Evolutionary conservation across 2,888 invertebrate genomes (phyloP).

Genomic region (Syrista parreyssii): DNA sequence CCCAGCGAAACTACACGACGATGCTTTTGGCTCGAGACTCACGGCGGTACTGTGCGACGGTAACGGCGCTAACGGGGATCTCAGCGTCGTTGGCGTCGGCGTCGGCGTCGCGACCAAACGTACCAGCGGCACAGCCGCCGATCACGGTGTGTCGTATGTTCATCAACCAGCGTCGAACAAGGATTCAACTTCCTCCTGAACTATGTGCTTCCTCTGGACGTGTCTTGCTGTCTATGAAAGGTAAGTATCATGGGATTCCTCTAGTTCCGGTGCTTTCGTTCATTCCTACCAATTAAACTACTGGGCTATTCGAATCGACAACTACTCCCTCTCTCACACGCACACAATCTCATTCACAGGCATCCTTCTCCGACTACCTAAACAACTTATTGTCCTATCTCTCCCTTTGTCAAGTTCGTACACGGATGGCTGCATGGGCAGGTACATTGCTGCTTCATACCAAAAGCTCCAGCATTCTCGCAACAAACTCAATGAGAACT

Average conservation of each 20-base stretch:
- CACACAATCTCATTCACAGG: not conserved
- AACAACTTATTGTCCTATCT: not conserved
- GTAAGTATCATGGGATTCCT: not conserved
- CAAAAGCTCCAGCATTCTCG: not conserved
- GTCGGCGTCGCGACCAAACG: slow-evolving; percentile 4
- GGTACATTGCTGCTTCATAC: not conserved
- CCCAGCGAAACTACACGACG: slow-evolving; percentile 12
- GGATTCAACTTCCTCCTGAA: not conserved
- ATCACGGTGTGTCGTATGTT: not conserved
- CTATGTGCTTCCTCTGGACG: not conserved
- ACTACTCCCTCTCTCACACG: not conserved
- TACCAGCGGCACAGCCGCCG: not conserved
- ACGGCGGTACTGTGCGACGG: slow-evolving; percentile 44
- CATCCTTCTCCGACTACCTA: not conserved
- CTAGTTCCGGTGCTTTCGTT: not conserved
- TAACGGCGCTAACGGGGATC: no score
- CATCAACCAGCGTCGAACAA: not conserved
- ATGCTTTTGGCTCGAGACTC: slow-evolving; percentile 40
- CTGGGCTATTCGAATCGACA: not conserved
- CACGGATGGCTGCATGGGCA: not conserved
- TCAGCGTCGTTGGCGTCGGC: slow-evolving; percentile 3
- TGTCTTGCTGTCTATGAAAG: not conserved
- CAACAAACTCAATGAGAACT: not conserved
- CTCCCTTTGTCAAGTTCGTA: not conserved
- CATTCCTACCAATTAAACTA: not conserved